phyloP scores from a whole-genome alignment of 1,140 invertebrate species.

The Dendroctonus ponderosae region DNA sequence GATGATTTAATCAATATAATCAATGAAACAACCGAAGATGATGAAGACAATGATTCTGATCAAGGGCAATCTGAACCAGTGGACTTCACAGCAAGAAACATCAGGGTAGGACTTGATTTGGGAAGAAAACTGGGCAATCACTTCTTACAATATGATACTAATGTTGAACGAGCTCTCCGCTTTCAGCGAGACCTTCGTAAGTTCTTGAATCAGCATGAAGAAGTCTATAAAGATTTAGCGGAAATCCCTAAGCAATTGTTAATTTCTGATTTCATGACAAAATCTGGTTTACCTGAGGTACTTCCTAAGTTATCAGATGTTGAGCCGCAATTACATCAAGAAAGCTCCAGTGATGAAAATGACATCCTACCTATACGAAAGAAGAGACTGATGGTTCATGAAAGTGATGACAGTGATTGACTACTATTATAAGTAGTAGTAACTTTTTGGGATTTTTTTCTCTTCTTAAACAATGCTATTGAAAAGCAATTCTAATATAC shows the following conservation, averaged over 20 bases:
- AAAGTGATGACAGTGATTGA: too few species aligned
- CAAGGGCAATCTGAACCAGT: not conserved
- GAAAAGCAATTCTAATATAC: too few species aligned
- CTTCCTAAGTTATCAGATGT: too few species aligned
- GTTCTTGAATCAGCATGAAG: not conserved
- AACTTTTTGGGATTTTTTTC: too few species aligned
- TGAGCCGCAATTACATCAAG: too few species aligned
- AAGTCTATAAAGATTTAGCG: not conserved
- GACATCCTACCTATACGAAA: too few species aligned
- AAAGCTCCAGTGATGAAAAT: too few species aligned
- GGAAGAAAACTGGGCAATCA: not conserved
- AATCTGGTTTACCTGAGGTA: not conserved
- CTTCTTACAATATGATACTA: not conserved
- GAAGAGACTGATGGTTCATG: too few species aligned
- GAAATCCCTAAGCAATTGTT: not conserved
- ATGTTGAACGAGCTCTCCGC: not conserved
- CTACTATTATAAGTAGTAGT: too few species aligned
- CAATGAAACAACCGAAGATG: not conserved
- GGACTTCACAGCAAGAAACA: not conserved
- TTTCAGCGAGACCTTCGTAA: not conserved
- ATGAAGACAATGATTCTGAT: not conserved
- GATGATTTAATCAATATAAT: not conserved
- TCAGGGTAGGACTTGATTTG: not conserved
- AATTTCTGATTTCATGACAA: not conserved
- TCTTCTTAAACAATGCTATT: too few species aligned